These are phyloP conservation scores for Acrobasis repandana DNA, from an alignment of 2,888 invertebrate genomes.

Conservation along the genomic window DNA sequence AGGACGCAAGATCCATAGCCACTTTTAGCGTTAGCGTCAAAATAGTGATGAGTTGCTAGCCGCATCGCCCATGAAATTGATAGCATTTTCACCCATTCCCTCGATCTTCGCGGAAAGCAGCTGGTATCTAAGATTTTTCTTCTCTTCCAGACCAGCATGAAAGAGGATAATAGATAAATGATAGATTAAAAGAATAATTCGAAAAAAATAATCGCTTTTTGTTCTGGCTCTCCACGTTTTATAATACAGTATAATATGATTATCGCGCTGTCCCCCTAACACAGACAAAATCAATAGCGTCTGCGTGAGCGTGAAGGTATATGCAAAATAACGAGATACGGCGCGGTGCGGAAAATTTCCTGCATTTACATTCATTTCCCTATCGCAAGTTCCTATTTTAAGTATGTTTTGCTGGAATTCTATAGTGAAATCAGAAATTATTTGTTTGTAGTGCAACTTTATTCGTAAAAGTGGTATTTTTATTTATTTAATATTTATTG, in stretches of 20 bases:
- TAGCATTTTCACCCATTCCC: too few species aligned
- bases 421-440: slow-evolving; percentile 5
- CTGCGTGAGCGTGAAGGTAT: slow-evolving; percentile 62
- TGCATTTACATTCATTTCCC: slow-evolving; percentile 26
- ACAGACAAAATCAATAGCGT: slow-evolving; percentile 82
- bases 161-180: too few species aligned
- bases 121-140: too few species aligned
- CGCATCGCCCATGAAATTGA: too few species aligned
- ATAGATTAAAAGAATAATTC: too few species aligned
- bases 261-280: slow-evolving; percentile 79
- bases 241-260: slow-evolving; percentile 79
- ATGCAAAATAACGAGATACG: slow-evolving; percentile 60
- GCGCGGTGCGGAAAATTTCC: slow-evolving; percentile 26
- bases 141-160: too few species aligned
- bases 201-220: too few species aligned
- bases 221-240: slow-evolving; percentile 57
- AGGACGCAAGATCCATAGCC: too few species aligned
- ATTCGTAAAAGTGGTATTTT: neutral
- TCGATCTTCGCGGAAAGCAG: too few species aligned
- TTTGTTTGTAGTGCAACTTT: slow-evolving; percentile 4
- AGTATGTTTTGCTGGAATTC: slow-evolving; percentile 19
- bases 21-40: too few species aligned
- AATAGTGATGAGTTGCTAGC: too few species aligned
- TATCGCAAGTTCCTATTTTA: slow-evolving; percentile 24
- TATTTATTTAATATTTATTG: too few species aligned